Evolutionary conservation across 2,797 vertebrate genomes (phyloP).

Genomic region (Avahi laniger): DNA sequence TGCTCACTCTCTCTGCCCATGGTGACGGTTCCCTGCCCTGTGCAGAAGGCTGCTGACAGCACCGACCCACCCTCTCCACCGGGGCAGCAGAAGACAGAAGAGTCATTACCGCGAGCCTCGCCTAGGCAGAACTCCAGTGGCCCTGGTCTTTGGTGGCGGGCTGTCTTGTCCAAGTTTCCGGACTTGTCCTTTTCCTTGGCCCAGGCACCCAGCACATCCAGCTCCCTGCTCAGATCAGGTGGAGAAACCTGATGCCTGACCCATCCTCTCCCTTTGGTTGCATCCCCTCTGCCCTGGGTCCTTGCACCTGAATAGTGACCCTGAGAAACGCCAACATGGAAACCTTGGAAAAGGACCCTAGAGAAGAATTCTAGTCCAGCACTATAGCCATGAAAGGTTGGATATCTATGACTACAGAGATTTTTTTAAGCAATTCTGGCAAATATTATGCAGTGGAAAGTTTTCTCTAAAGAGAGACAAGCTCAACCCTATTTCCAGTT

Average conservation of each 20-base stretch:
- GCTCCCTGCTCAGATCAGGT: too few relatives aligned
- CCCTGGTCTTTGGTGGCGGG: too few relatives aligned
- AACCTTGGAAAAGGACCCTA: neutral
- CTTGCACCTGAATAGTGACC: neutral
- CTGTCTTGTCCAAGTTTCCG: neutral
- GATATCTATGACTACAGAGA: neutral
- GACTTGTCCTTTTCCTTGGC: neutral
- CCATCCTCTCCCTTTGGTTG: neutral
- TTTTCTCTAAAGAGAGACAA: neutral
- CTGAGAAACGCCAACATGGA: neutral
- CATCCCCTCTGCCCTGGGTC: neutral
- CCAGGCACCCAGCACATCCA: rapidly evolving
- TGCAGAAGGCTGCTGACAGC: neutral
- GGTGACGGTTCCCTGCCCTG: neutral
- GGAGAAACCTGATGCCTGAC: neutral
- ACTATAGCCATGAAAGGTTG: too few relatives aligned
- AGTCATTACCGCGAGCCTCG: neutral
- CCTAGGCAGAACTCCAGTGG: neutral
- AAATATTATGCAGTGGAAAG: neutral
- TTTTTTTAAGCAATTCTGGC: neutral
- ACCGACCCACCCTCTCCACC: neutral
- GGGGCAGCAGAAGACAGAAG: neutral
- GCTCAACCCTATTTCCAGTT: neutral
- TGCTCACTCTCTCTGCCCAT: neutral
- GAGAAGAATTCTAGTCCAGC: neutral